Evolutionary conservation across 2,113 vertebrate genomes (phyloP).

Genomic region (Erythrocebus patas): DNA sequence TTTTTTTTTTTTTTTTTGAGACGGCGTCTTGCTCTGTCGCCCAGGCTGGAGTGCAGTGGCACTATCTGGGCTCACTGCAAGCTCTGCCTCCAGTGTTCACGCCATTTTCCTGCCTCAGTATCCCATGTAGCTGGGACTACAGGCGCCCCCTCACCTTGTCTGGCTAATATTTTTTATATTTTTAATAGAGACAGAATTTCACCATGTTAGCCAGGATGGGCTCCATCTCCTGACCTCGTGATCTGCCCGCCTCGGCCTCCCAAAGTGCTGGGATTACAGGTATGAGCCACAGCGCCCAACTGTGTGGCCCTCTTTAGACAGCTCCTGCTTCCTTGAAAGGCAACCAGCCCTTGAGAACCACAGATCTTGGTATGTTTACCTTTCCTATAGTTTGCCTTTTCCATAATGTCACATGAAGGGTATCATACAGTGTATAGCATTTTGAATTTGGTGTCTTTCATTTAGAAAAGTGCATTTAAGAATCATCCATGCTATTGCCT

Average conservation of each 20-base stretch:
- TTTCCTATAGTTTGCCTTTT: not conserved
- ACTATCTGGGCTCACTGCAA: no score
- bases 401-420: not conserved
- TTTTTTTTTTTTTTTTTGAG: not conserved
- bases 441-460: not conserved
- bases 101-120: no score
- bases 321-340: not conserved
- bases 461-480: not conserved
- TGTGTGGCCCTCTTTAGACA: not conserved
- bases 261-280: no score
- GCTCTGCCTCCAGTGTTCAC: fast-evolving
- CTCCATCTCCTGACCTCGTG: no score
- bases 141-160: no score
- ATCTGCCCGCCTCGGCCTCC: no score
- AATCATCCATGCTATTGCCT: not conserved
- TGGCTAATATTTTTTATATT: no score
- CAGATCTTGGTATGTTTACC: not conserved
- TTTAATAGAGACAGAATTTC: no score
- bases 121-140: no score
- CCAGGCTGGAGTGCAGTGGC: no score
- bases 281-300: fast-evolving
- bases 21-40: no score
- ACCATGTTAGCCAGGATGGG: no score
- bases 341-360: not conserved
- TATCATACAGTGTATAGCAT: not conserved